Evolutionary conservation across 2,888 invertebrate genomes (phyloP), one percentile per base, ranked within the genome.

Genomic region (Drosophila subquinaria): DNA sequence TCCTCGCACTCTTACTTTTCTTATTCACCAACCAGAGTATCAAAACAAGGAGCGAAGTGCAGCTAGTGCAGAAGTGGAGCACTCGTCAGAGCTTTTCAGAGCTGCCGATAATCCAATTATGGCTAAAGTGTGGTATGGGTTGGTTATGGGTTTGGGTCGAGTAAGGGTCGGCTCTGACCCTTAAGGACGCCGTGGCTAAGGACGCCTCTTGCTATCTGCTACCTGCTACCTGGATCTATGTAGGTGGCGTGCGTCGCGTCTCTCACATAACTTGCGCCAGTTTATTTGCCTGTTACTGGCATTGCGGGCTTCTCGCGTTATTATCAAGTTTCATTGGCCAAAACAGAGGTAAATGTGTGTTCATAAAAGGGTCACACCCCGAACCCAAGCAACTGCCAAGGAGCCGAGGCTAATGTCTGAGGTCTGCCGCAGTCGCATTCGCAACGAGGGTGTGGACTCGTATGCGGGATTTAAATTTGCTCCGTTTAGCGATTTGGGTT

Each of bases 71-170:
- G 76, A 72, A 79, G 79, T 66, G 60, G 66, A 85, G 85, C 82
- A 76, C 82, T 82, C 86, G 76, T 77, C 78, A 80, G 71, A 77
- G 77, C 86, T 77, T 69, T 82, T 76, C 86, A 66, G 75, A 70
- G 75, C 60, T 51, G 70, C 78, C 87, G 87, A 86, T 84, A 84
- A 84, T 84, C 87, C 89, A 84, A 84, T 88, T 84, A 84, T 82
- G 86, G 76, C 38, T 47, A 59, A 66, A 50, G 56, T 65, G 57
- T 61, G 69, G 55, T 40, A 17, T 40, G 56, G 62, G 42, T 52
- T 45, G 9, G 69, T 48, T 40, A 17, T 40, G 56, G 66, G 42
- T 52, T 11, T 45, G 9, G 15, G 36, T 51, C 77, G 80, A 43
- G 68, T 65, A 70, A 75, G 73, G 78, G 68, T 68, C 70, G 70